These are phyloP conservation scores for Acrossocheilus wenchowensis DNA, from an alignment of 2,797 vertebrate genomes.

Conservation along the genomic window DNA sequence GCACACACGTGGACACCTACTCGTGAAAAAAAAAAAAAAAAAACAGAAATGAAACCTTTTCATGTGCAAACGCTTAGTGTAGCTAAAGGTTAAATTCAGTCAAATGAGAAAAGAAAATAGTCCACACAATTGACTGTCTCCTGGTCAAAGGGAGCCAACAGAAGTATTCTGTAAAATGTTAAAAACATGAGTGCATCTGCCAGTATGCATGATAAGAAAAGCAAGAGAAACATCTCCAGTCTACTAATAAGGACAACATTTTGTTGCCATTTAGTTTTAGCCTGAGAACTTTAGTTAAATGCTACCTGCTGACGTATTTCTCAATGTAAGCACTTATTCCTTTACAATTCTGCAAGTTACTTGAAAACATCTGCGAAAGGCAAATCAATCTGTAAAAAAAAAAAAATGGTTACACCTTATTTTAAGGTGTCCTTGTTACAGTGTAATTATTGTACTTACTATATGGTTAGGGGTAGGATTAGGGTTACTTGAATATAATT, in stretches of 20 bases:
- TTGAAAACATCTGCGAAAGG: neutral
- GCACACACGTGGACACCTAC: neutral
- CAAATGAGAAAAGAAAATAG: neutral
- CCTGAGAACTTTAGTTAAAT: neutral
- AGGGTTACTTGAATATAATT: neutral
- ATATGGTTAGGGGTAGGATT: neutral
- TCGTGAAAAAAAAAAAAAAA: neutral
- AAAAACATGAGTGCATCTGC: neutral
- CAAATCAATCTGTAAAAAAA: neutral
- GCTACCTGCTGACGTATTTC: neutral
- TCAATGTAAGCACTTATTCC: neutral
- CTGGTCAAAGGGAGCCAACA: neutral
- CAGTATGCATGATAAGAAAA: neutral
- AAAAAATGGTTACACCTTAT: too few species aligned
- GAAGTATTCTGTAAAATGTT: neutral
- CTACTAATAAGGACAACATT: neutral
- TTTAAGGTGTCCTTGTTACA: neutral
- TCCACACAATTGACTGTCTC: neutral
- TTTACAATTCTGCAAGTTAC: neutral
- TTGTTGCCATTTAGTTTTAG: neutral
- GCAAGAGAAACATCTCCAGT: too few species aligned
- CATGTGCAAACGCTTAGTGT: neutral
- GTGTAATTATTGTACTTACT: neutral
- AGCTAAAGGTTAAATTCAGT: neutral
- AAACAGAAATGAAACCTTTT: constrained; percentile 14